These are phyloP conservation scores for Tubulanus polymorphus DNA, from an alignment of 2,888 invertebrate species.

Conservation along the genomic window DNA sequence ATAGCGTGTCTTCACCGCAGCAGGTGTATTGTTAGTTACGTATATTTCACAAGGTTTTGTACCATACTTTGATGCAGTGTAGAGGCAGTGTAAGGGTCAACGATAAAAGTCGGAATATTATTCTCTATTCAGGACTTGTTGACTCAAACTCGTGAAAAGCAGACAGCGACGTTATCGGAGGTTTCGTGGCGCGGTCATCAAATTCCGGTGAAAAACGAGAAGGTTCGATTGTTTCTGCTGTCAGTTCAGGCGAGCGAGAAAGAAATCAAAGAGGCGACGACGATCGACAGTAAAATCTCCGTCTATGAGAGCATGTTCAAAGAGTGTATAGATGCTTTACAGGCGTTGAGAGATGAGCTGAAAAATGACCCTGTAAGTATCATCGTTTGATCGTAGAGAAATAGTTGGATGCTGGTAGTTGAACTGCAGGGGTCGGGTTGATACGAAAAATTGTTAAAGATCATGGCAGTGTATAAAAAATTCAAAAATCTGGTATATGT, in stretches of 20 bases:
- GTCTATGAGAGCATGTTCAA: conserved; percentile 86
- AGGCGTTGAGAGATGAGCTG: conserved; percentile 73
- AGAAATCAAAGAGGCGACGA: conserved; percentile 44
- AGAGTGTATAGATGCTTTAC: conserved; percentile 91
- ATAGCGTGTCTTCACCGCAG: no score
- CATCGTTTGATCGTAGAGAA: no score
- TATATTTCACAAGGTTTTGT: no score
- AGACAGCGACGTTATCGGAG: conserved; percentile 75
- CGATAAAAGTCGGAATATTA: no score
- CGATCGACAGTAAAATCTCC: conserved; percentile 66
- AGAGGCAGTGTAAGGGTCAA: no score
- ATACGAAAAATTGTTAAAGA: no score
- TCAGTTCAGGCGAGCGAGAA: conserved; percentile 41
- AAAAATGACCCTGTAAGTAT: conserved; percentile 55
- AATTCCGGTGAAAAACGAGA: conserved; percentile 78
- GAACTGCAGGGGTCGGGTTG: no score
- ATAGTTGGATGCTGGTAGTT: no score
- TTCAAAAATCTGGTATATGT: no score
- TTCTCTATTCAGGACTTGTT: conserved; percentile 62
- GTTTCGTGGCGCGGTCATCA: conserved; percentile 84
- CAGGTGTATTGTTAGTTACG: no score
- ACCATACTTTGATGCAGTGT: no score
- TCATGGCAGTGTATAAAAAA: no score
- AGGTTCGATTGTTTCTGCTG: conserved; percentile 52
- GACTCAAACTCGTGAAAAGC: conserved; percentile 78